phyloP scores from a whole-genome alignment of 1,140 invertebrate species.

The Ceratina calcarata region DNA sequence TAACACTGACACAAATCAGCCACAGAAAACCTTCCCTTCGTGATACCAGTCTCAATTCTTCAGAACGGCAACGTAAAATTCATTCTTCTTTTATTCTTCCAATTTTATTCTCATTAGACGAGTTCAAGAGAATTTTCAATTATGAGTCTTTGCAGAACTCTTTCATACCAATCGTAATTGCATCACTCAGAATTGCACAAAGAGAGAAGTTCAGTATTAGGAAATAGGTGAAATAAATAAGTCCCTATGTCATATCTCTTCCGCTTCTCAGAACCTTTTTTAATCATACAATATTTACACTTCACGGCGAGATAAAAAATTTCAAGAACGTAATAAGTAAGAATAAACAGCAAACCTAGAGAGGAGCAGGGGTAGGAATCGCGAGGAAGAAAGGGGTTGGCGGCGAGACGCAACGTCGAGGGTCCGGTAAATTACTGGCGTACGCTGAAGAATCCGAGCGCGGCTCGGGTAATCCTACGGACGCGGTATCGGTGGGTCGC shows the following conservation, averaged over 20 bases:
- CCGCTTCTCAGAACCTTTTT: too few species aligned
- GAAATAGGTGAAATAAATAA: too few species aligned
- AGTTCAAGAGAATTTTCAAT: too few species aligned
- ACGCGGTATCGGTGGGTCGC: constrained; percentile 68
- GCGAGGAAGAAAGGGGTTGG: neutral
- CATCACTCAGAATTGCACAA: too few species aligned
- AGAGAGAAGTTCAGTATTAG: too few species aligned
- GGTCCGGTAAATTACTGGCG: constrained; percentile 64
- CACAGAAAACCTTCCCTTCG: neutral
- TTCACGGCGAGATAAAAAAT: neutral
- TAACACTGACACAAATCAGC: neutral
- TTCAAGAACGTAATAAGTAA: neutral
- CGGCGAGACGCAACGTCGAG: constrained; percentile 54
- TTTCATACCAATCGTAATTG: too few species aligned
- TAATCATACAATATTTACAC: too few species aligned
- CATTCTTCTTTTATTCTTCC: too few species aligned
- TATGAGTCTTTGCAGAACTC: too few species aligned
- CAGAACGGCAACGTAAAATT: neutral
- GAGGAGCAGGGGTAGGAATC: neutral
- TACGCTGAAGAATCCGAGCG: constrained; percentile 68
- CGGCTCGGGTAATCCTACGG: constrained; percentile 63
- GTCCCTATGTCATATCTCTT: too few species aligned
- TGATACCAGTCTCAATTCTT: neutral
- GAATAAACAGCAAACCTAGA: neutral
- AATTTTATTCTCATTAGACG: too few species aligned